Evolutionary conservation across 2,888 invertebrate genomes (phyloP).

Genomic region (Girardia tigrina): DNA sequence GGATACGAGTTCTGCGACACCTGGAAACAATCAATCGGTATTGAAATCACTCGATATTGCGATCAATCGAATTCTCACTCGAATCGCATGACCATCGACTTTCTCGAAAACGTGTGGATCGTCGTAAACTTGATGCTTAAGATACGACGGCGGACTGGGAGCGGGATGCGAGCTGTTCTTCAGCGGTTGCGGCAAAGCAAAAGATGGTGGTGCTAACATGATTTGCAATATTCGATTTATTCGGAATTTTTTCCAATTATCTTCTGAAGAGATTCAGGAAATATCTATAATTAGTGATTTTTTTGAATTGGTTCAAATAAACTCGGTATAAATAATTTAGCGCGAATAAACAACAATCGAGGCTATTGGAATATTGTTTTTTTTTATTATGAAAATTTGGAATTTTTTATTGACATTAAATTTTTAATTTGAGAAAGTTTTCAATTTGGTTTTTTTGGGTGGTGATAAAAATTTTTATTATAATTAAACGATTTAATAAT

Average conservation of each 20-base stretch:
- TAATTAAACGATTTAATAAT: too few species aligned
- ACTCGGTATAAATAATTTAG: background rate
- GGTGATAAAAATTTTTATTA: too few species aligned
- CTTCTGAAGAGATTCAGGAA: background rate
- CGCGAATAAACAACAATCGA: conserved; percentile 1
- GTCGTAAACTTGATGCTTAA: conserved; percentile 48
- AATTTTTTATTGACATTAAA: too few species aligned
- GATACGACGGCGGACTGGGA: conserved; percentile 45
- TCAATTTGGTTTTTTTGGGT: too few species aligned
- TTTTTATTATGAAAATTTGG: too few species aligned
- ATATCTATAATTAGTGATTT: background rate
- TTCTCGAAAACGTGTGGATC: conserved; percentile 46
- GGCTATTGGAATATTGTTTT: too few species aligned
- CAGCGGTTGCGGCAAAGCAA: conserved; percentile 28
- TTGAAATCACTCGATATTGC: background rate
- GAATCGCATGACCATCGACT: conserved; percentile 48
- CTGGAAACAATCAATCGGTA: conserved; percentile 39
- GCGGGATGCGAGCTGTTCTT: conserved; percentile 39
- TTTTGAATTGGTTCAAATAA: background rate
- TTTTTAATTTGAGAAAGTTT: too few species aligned
- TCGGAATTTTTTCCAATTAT: background rate
- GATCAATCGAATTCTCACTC: conserved; percentile 42
- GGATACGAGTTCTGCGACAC: conserved; percentile 47
- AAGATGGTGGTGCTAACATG: conserved; percentile 26
- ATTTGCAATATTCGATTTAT: background rate